Conservation (phyloP, 64 coral and sea anemone species). For the Montipora capricornis region DNA sequence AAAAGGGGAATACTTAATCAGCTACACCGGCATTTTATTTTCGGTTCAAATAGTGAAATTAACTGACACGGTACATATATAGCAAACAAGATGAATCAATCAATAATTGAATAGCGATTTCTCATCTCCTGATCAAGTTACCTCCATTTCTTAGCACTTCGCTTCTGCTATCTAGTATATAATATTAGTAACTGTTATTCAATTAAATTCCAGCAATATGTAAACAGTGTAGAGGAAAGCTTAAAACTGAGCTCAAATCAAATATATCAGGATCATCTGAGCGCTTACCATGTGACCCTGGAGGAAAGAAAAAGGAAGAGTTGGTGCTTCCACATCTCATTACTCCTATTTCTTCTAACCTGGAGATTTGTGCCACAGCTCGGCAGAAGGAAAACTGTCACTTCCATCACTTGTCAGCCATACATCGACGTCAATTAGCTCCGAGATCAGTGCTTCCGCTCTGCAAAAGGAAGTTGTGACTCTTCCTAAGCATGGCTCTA, state of each 20-base stretch:
- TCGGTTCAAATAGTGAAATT: background rate
- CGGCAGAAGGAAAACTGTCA: slow-evolving; percentile 30
- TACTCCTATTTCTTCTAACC: slow-evolving; percentile 1
- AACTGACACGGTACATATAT: background rate
- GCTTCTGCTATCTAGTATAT: too few relatives aligned
- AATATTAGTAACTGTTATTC: too few relatives aligned
- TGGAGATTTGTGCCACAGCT: slow-evolving; percentile 8
- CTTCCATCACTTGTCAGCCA: slow-evolving; percentile 38
- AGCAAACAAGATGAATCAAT: background rate
- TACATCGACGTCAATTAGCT: background rate
- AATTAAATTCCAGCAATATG: too few relatives aligned
- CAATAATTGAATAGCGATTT: background rate
- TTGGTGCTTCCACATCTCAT: slow-evolving; percentile 20
- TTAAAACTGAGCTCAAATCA: too few relatives aligned
- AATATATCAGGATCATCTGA: too few relatives aligned
- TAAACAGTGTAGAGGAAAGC: too few relatives aligned
- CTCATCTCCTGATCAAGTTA: background rate
- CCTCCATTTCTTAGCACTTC: too few relatives aligned
- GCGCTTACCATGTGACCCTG: too few relatives aligned
- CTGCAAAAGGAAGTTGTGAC: too few relatives aligned
- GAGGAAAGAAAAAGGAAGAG: too few relatives aligned
- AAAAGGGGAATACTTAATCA: background rate
- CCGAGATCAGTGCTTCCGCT: too few relatives aligned
- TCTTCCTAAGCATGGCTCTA: too few relatives aligned
- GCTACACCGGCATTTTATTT: background rate